Base-by-base conservation (phyloP, 2,888 invertebrate species). In the Drosophila recens region DNA sequence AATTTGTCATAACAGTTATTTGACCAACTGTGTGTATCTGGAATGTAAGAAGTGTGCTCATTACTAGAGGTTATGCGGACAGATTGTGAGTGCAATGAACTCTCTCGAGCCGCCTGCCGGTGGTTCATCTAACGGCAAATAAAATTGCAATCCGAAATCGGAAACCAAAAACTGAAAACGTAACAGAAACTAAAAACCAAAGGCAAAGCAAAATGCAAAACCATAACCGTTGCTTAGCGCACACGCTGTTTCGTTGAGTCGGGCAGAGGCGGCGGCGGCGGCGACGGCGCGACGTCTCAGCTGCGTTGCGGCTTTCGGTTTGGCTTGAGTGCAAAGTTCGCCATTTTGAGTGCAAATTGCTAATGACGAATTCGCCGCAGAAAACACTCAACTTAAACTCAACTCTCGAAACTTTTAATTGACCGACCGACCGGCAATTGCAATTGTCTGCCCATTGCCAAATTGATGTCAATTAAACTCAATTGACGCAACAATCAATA, bases 401-500 rank as follows among this genome's bases (percentile, higher is more conserved):
- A 72, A 66, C 67, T 75, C 64, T 75, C 57, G 56, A 53, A 67
- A 64, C 54, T 42, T 87, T 73, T 75, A 86, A 88, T 88, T 88
- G 75, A 57, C 42, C 10, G 30, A 68, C 78, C 78, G 30, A 68
- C 81, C 78, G 72, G 75, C 70, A 74, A 73, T 74, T 73, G 76
- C 72, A 78, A 79, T 83, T 68, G 58, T 13, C 57, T 57, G 57
- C 45, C 68, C 48, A 67, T 73, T 73, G 74, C 73, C 72, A 70
- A 88, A 89, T 88, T 87, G 82, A 81, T 79, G 75, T 74, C 82
- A 90, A 91, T 91, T 90, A 78, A 80, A 82, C 65, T 83, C 81
- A 90, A 91, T 90, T 85, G 82, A 58, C 72, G 59, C 77, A 75
- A 48, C 59, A 54, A 56, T 66, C 79, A 74, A 87, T 80, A 79